Percentiles rank a stretch among this genome's conserved stretches.
These are phyloP conservation scores for Gorilla gorilla DNA, from an alignment of 2,113 vertebrate species.

Conservation along the genomic window DNA sequence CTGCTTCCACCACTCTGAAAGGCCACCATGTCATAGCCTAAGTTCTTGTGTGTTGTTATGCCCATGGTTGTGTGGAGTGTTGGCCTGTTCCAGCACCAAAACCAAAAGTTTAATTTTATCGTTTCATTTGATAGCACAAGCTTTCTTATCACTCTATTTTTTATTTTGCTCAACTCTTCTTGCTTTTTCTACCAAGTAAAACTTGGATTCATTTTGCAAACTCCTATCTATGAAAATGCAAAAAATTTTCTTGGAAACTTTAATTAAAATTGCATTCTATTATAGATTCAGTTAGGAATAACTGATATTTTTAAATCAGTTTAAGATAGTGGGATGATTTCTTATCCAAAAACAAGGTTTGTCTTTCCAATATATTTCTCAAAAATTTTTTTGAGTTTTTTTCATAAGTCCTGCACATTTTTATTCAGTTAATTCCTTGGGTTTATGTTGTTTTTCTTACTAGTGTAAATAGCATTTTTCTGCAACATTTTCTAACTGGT, in stretches of 20 bases:
- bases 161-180: background rate
- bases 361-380: background rate
- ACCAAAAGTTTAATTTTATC: background rate
- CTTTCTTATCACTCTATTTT: background rate
- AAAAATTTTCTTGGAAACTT: background rate
- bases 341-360: background rate
- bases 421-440: background rate
- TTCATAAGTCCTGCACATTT: background rate
- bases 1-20: background rate
- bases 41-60: fast-evolving
- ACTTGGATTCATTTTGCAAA: background rate
- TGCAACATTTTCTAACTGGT: background rate
- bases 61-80: background rate
- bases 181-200: background rate
- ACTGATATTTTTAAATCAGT: background rate
- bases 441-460: background rate
- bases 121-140: background rate
- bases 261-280: background rate
- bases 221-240: background rate
- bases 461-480: background rate
- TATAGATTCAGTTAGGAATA: background rate
- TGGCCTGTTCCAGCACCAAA: background rate
- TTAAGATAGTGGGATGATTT: background rate
- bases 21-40: fast-evolving
- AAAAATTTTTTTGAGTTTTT: background rate